These are phyloP conservation scores for Drosophila leontia DNA, from an alignment of 1,140 invertebrate species.

Conservation along the genomic window DNA sequence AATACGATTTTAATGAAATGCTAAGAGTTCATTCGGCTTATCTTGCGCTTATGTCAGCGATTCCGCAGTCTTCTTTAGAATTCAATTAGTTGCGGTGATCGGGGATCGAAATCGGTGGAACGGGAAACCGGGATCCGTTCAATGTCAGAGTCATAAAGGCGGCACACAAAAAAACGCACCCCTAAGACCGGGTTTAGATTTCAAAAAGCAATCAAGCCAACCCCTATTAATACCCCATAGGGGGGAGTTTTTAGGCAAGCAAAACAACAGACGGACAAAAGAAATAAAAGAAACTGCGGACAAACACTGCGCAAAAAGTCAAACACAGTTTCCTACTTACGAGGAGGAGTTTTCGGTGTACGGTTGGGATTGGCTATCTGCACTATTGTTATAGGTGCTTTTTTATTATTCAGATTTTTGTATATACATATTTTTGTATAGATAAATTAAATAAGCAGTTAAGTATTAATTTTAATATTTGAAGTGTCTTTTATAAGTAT, in stretches of 20 bases:
- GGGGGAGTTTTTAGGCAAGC: constrained; percentile 42
- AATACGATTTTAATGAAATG: constrained; percentile 75
- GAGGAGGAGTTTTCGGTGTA: constrained; percentile 16
- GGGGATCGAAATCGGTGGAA: background rate
- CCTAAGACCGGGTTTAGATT: constrained; percentile 36
- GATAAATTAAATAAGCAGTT: no score
- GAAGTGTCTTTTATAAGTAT: no score
- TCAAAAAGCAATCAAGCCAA: constrained; percentile 46
- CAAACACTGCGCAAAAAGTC: constrained; percentile 50
- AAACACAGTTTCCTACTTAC: constrained; percentile 36
- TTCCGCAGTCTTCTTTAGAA: constrained; percentile 11
- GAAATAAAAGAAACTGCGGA: constrained; percentile 22
- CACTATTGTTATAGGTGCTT: no score
- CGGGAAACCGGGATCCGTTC: constrained; percentile 22
- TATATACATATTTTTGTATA: no score
- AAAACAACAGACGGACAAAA: constrained; percentile 20
- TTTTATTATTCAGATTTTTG: no score
- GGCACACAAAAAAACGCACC: background rate
- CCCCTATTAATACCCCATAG: constrained; percentile 20
- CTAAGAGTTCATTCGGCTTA: constrained; percentile 56
- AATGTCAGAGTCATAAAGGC: constrained; percentile 27
- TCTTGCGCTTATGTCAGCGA: constrained; percentile 30
- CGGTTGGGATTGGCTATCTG: background rate
- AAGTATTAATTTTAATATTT: no score
- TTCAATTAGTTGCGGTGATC: constrained; percentile 32